Base-by-base conservation (phyloP, 2,797 vertebrate genomes). In the Tadarida brasiliensis region DNA sequence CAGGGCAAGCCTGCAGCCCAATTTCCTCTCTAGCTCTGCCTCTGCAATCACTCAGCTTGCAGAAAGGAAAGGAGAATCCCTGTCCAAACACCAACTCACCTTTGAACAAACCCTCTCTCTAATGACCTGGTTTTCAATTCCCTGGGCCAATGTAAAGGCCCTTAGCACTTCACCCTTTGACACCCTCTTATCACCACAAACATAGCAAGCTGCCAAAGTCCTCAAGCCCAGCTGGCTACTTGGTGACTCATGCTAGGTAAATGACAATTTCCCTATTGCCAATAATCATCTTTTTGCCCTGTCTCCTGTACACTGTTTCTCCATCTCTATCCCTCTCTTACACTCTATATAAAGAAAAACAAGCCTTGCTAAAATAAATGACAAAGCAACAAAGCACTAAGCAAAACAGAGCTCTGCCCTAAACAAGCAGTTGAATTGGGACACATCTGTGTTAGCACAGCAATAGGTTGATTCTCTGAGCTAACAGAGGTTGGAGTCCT, bases 291-390 rank as follows among this genome's bases (percentile, higher is more conserved):
- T 57, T 85, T 87, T 47, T 28, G 6, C 16, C n/a, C n/a, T 80
- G 0, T 44, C 63, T 63, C 2, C 57, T 49, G 15, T 63, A 78
- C 26, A 44, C 12, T 61, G 5, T 7, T 63, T 22, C 39, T 76
- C 39, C 16, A 74, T 35, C 65, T 80, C 71, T 22, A 5, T 14
- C 3, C 26, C 9, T 87, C 30, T 80, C 59, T 56, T 49, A 30
- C 2, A 44, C 10, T 93, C 12, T 47, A n/a, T n/a, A 68, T 71
- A 82, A 5, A 77, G 22, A 82, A 19, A 91, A 91, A 44, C 51
- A n/a, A 67, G 39, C 19, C 47, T 95, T 93, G 93, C 77, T 93
- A 26, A 87, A 94, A 76, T 19, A 54, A 86, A 78, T 1, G 35
- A 28, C 20, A 92, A 67, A 80, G 19, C 16, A 73, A 77, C n/a